A percentile compares a stretch with the other conserved stretches of the same genome.
phyloP scores from a whole-genome alignment of 2,113 vertebrate genomes.

The Mesocricetus auratus region DNA sequence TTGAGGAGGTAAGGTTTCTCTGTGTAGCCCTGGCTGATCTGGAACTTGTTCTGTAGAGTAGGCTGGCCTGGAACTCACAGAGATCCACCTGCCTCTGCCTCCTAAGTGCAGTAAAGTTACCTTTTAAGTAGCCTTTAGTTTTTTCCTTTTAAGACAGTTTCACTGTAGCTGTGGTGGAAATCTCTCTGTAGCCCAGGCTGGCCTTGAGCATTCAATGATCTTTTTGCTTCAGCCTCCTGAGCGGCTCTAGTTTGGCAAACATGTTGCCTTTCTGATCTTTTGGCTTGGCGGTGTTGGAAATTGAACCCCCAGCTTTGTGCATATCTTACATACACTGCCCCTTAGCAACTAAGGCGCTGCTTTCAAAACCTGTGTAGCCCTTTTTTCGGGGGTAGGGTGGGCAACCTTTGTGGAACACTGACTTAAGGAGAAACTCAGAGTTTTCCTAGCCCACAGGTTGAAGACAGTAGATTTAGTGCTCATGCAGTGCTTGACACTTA shows the following conservation, averaged over 20 bases:
- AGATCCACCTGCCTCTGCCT: background rate
- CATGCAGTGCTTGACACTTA: background rate
- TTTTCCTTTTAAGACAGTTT: background rate
- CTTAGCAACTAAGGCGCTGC: background rate
- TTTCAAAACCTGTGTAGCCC: background rate
- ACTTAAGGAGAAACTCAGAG: conserved; percentile 22
- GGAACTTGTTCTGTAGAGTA: background rate
- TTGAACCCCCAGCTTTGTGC: background rate
- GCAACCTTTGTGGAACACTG: background rate
- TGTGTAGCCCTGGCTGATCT: background rate
- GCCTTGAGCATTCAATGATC: background rate
- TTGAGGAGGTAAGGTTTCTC: background rate
- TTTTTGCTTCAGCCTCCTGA: background rate
- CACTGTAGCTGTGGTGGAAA: background rate
- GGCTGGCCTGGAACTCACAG: background rate
- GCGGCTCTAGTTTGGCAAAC: background rate
- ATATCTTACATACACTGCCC: background rate
- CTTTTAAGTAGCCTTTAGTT: background rate
- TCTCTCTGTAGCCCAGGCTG: background rate
- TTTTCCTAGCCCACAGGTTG: background rate
- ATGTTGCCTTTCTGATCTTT: background rate
- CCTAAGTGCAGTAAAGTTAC: background rate
- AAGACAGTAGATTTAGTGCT: background rate
- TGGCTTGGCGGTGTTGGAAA: background rate
- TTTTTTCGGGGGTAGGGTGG: no score